Conservation (phyloP, 1,140 invertebrate species). For the Procambarus clarkii region DNA sequence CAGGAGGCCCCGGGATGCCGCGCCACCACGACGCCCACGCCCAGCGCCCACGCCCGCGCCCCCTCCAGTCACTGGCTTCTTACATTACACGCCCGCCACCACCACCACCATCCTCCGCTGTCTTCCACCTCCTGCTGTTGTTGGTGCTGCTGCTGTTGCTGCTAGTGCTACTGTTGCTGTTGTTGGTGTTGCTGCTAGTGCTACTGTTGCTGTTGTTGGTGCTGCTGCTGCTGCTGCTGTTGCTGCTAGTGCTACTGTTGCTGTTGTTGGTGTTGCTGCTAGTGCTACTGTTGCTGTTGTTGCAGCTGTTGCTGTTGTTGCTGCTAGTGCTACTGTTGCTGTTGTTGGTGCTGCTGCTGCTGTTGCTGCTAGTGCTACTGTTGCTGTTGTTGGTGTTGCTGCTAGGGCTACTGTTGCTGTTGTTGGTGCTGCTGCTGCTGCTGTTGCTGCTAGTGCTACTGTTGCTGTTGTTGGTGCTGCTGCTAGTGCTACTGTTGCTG, state of each 20-base stretch:
- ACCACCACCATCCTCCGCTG: background rate
- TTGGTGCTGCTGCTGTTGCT: background rate
- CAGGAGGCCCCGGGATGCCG: background rate
- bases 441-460: background rate
- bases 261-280: background rate
- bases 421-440: background rate
- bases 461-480: background rate
- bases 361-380: background rate
- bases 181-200: background rate
- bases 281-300: background rate
- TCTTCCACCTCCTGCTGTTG: background rate
- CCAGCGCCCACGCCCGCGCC: background rate
- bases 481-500: background rate
- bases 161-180: background rate
- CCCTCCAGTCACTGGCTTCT: background rate
- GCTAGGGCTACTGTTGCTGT: background rate
- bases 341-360: background rate
- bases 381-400: background rate
- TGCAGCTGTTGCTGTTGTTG: background rate
- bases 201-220: background rate
- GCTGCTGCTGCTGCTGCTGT: background rate
- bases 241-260: background rate
- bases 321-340: background rate
- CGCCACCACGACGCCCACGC: constrained; percentile 4
- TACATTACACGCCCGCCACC: background rate